These are phyloP conservation scores for Meloe dianella DNA, from an alignment of 2,888 invertebrate species.

Conservation along the genomic window DNA sequence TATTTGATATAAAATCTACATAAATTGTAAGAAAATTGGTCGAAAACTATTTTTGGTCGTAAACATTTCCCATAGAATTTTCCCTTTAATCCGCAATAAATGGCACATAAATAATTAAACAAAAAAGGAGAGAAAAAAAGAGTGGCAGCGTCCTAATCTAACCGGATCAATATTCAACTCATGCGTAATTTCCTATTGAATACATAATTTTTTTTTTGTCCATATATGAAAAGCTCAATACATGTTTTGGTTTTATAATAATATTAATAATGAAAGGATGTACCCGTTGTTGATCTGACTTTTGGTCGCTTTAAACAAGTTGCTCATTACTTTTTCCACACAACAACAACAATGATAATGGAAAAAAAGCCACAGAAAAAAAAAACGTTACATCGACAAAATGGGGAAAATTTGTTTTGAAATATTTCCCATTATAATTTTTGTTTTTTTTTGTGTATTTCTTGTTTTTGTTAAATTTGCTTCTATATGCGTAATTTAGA, in stretches of 20 bases:
- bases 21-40: neutral
- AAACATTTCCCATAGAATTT: constrained; percentile 8
- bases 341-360: no score
- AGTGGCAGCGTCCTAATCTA: constrained; percentile 11
- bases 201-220: constrained; percentile 22
- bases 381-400: neutral
- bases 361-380: neutral
- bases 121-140: constrained; percentile 13
- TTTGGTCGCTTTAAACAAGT: constrained; percentile 1
- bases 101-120: constrained; percentile 8
- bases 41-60: constrained; percentile 9
- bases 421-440: neutral
- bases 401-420: neutral
- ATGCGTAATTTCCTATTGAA: constrained; percentile 24
- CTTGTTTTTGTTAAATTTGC: neutral
- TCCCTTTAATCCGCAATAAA: constrained; percentile 35
- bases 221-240: constrained; percentile 18
- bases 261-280: constrained; percentile 6
- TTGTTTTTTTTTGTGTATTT: no score
- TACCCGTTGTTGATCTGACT: constrained; percentile 31
- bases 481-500: constrained; percentile 6
- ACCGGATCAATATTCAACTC: constrained; percentile 28
- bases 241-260: constrained; percentile 6
- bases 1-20: neutral
- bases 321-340: no score